Evolutionary conservation across 2,888 invertebrate species (phyloP).

Genomic region (Acanthosoma haemorrhoidale): DNA sequence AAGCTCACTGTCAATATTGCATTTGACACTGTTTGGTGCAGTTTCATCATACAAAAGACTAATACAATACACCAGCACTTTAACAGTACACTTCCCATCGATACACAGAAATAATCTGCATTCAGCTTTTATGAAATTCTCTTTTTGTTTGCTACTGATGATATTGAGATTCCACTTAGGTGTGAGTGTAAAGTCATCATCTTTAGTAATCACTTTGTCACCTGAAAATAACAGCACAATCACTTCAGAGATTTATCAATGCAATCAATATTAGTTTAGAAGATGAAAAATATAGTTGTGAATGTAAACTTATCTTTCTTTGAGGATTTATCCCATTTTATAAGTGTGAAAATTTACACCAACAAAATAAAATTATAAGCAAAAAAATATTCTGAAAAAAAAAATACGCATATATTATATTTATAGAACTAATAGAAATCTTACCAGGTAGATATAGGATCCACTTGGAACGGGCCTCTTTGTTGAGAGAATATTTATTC

Average conservation of each 20-base stretch:
- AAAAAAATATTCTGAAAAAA: too few species aligned
- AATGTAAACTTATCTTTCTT: neutral
- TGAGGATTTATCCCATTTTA: neutral
- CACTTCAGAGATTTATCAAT: too few species aligned
- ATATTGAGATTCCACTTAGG: constrained; percentile 21
- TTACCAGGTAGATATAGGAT: constrained; percentile 27
- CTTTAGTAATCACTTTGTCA: constrained; percentile 1
- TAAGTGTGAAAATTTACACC: too few species aligned
- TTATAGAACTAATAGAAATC: neutral
- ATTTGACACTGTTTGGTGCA: constrained; percentile 12
- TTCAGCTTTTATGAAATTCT: neutral
- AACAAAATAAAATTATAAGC: too few species aligned
- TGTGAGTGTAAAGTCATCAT: constrained; percentile 19
- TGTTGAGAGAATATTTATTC: constrained; percentile 1
- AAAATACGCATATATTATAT: too few species aligned
- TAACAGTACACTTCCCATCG: constrained; percentile 27
- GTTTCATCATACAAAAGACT: neutral
- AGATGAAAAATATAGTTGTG: too few species aligned
- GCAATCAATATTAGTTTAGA: too few species aligned
- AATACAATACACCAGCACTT: constrained; percentile 12
- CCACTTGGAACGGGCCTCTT: constrained; percentile 32
- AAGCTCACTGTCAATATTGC: neutral
- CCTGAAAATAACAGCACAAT: constrained; percentile 3
- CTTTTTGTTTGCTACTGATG: neutral
- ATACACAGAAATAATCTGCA: constrained; percentile 29